Conservation (phyloP, 2,113 vertebrate genomes). For the Lynx canadensis region DNA sequence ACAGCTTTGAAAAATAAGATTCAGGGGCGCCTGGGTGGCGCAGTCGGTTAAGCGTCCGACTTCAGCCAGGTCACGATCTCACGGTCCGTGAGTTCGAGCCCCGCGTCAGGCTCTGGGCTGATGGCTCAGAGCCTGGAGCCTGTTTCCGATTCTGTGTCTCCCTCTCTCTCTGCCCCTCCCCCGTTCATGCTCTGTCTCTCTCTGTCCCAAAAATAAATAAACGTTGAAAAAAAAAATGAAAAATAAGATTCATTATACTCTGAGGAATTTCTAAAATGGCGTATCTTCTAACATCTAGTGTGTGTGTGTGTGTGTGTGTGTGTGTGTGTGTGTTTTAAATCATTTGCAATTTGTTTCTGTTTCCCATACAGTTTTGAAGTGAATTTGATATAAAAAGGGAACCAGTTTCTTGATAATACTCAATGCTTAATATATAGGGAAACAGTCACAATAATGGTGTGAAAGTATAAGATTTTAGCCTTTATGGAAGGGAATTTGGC, state of each 20-base stretch:
- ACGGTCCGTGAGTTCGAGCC: too few relatives aligned
- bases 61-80: too few relatives aligned
- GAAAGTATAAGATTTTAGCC: neutral
- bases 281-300: neutral
- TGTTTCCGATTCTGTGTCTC: too few relatives aligned
- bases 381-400: neutral
- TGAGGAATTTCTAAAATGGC: neutral
- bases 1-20: neutral
- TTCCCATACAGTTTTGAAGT: neutral
- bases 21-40: too few relatives aligned
- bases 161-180: too few relatives aligned
- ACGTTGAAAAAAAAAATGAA: too few relatives aligned
- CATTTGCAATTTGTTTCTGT: neutral
- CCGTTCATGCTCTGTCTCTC: too few relatives aligned
- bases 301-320: too few relatives aligned
- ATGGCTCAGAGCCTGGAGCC: too few relatives aligned
- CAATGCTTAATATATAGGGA: neutral
- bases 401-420: neutral
- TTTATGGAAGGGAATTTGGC: constrained; percentile 23
- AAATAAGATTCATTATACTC: neutral
- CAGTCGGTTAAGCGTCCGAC: too few relatives aligned
- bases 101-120: too few relatives aligned
- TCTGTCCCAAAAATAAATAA: too few relatives aligned
- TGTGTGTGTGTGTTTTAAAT: neutral
- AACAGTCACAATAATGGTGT: neutral